Base-by-base conservation (phyloP, 2,888 invertebrate genomes). In the Drosophila seclusa region DNA sequence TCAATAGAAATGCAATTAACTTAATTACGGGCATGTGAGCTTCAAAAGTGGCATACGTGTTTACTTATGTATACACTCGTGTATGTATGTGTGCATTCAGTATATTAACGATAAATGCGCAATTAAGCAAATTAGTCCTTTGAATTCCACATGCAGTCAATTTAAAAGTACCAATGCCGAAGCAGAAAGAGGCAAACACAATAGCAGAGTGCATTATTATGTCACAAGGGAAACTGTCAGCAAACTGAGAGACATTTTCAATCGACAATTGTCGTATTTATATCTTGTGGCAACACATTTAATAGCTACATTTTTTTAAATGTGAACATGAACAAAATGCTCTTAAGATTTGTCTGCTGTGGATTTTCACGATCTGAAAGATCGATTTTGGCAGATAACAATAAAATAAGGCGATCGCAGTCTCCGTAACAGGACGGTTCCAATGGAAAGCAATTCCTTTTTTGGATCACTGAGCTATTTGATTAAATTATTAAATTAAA, bases 1-100 rank as follows among this genome's bases (percentile, higher is more conserved):
- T 85, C 85, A 85, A 90, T 81, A 76, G 68, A 89, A 87, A 83
- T 83, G 77, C 83, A 87, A 87, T 90, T 78, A 86, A 76, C 64
- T 78, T 86, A 86, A 87, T 86, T 81, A 73, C 77, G 52, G 63
- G 58, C 67, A 75, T 86, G 70, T 72, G 63, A 67, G 71, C 71
- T 87, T 63, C 50, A 68, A 78, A 73, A 64, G 59, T 68, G 55
- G 62, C 65, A 60, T 65, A 73, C 63, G 54, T 10, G 57, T 31
- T 49, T 21, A 38, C 49, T 31, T 13, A 54, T n/a, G 52, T 40
- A 49, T 7, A 16, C 45, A 32, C 4, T 45, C 31, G 13, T 29
- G 21, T 10, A 10, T 27, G 21, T 16, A 31, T 53, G 42, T 50
- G n/a, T 42, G n/a, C 24, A 40, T 59, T 50, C 29, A 48, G 49